Evolutionary conservation across 2,113 vertebrate genomes (phyloP), one percentile per base, ranked within the genome.

Genomic region (Tetrao urogallus): DNA sequence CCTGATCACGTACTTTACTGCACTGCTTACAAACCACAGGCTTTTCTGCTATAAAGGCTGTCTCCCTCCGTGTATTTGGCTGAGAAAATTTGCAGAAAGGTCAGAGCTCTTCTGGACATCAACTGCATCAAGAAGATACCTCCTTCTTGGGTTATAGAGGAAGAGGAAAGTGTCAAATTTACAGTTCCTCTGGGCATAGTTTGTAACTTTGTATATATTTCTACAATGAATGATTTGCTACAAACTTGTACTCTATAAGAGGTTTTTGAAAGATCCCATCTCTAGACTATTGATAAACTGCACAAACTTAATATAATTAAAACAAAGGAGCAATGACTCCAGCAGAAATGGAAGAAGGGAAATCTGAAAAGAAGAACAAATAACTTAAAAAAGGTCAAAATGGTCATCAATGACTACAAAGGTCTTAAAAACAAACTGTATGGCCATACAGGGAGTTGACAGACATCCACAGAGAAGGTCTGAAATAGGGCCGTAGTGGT

Each of bases 241-340:
- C 36, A 78, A 83, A 78, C 6, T 76, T 48, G 16, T 60, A 74
- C 24, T 36, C 12, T 56, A 28, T 32, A 10, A 19, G 24, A 40
- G 32, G 8, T 43, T 88, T 56, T 88, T 19, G 25, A 13, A 86
- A 74, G 18, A 30, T 54, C 6, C 18, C 27, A 54, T 38, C 30
- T 79, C 24, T 36, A 42, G 34, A 27, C 30, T 87, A 73, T 2
- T 21, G 3, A 73, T 75, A 42, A 6, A 28, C 30, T 67, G 14
- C 13, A 65, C 42, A 65, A 48, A 11, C 27, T 76, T 90, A 88
- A 72, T 83, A 45, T 54, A 92, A 88, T 93, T 82, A 90, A 93
- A 72, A 22, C 10, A 65, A 88, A 88, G 67, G 22, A 86, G 19
- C 12, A 74, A 78, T 4, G 1, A 34, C 17, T 81, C n/a, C 6